These are phyloP conservation scores for Dyspetes luteomarginatus DNA, from an alignment of 2,888 invertebrate species.

Conservation along the genomic window DNA sequence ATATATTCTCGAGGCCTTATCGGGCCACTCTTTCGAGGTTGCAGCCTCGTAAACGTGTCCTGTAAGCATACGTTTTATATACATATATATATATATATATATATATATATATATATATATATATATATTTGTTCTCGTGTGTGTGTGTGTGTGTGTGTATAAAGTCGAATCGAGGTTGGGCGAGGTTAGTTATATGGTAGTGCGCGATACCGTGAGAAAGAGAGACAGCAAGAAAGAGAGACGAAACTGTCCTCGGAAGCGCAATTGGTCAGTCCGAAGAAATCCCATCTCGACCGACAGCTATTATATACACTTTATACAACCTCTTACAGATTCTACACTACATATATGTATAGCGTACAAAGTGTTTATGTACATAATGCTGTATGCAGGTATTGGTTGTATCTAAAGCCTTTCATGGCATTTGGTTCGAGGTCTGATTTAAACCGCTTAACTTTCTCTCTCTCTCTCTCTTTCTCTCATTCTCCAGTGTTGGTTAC, in stretches of 20 bases:
- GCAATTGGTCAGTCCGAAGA: slow-evolving; percentile 55
- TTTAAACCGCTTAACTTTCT: slow-evolving; percentile 6
- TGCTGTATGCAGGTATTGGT: not conserved
- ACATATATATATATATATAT: not conserved
- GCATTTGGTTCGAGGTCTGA: slow-evolving; percentile 32
- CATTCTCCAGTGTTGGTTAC: not conserved
- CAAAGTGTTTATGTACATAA: not conserved
- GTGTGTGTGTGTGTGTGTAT: not conserved
- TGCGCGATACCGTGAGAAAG: slow-evolving; percentile 42
- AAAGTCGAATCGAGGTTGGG: slow-evolving; percentile 58
- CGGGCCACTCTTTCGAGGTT: slow-evolving; percentile 47
- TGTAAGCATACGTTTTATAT: not conserved
- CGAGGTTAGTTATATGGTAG: slow-evolving; percentile 69
- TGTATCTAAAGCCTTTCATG: slow-evolving; percentile 47
- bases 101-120: not conserved
- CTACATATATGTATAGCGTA: not conserved
- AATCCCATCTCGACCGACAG: slow-evolving; percentile 44
- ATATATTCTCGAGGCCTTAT: slow-evolving; percentile 62
- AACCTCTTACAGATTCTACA: not conserved
- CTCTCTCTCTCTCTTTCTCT: not conserved
- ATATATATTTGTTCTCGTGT: not conserved
- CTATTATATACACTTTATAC: slow-evolving; percentile 22
- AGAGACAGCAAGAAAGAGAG: slow-evolving; percentile 2
- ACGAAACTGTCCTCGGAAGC: slow-evolving; percentile 59
- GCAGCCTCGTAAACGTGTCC: slow-evolving; percentile 52